Evolutionary conservation across 2,888 invertebrate genomes (phyloP).

Genomic region (Dendrolimus pini): DNA sequence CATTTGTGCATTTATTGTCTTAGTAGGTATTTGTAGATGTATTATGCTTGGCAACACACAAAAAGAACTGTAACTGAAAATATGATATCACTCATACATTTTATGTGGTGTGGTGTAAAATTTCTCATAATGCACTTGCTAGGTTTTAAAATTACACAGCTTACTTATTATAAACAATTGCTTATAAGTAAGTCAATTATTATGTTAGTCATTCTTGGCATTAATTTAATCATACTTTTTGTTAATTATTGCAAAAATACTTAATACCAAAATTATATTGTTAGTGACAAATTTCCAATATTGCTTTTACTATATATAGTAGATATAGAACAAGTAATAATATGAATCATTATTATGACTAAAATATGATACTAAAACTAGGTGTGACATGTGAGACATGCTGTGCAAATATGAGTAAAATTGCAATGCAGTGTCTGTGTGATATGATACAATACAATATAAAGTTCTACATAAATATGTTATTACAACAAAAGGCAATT

Average conservation of each 20-base stretch:
- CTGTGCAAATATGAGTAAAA: conserved; percentile 21
- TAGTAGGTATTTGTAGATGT: too few species aligned
- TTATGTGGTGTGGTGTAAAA: too few species aligned
- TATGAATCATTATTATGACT: not conserved
- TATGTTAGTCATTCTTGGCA: conserved; percentile 2
- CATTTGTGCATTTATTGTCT: too few species aligned
- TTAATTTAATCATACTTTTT: conserved; percentile 2
- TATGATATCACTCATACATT: too few species aligned
- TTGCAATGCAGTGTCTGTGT: not conserved
- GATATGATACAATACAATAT: too few species aligned
- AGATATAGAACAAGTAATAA: not conserved
- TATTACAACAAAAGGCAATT: not conserved
- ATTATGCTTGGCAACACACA: too few species aligned
- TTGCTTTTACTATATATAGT: not conserved
- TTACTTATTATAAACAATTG: too few species aligned
- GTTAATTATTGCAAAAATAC: not conserved
- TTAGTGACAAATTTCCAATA: not conserved
- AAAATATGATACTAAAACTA: not conserved
- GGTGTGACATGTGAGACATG: conserved; percentile 14
- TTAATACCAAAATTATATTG: not conserved
- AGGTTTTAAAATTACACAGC: too few species aligned
- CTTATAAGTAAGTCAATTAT: not conserved
- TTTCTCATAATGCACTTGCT: too few species aligned
- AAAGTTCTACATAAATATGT: not conserved
- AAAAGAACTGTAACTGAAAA: too few species aligned